Conservation (phyloP, 2,888 invertebrate genomes). For the Nomada ferruginata region DNA sequence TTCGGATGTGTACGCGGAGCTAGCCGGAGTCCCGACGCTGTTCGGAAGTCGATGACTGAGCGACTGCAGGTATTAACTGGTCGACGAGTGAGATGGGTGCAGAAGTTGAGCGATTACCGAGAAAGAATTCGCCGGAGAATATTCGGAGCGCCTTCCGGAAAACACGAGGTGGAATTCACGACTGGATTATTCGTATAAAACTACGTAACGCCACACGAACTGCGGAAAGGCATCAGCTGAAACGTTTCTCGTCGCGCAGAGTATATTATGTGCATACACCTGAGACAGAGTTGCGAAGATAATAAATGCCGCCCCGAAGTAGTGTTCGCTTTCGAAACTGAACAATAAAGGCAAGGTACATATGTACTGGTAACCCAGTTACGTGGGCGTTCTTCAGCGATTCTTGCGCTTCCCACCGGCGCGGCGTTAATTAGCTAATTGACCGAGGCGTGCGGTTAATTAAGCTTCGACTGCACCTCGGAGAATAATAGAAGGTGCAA, state of each 20-base stretch:
- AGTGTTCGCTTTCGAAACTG: no score
- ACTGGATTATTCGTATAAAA: no score
- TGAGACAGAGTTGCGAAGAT: slow-evolving; percentile 10
- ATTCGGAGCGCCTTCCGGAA: slow-evolving; percentile 4
- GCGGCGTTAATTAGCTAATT: slow-evolving; percentile 76
- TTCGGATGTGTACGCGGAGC: slow-evolving; percentile 58
- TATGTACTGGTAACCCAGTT: slow-evolving; percentile 60
- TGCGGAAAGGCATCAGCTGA: neutral
- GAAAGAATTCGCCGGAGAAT: slow-evolving; percentile 11
- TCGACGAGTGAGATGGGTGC: slow-evolving; percentile 42
- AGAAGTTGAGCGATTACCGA: slow-evolving; percentile 33
- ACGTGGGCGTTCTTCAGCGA: slow-evolving; percentile 16
- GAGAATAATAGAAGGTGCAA: slow-evolving; percentile 59
- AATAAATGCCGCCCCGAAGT: neutral
- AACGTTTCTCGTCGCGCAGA: no score
- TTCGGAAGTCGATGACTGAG: slow-evolving; percentile 66
- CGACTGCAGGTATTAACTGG: slow-evolving; percentile 69
- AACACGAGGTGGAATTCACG: neutral
- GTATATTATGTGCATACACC: neutral
- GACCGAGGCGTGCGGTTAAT: slow-evolving; percentile 70
- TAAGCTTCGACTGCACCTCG: slow-evolving; percentile 58
- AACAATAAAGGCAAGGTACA: neutral
- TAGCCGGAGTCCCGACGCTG: slow-evolving; percentile 58
- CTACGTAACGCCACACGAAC: neutral
- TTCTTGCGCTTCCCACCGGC: slow-evolving; percentile 45